Evolutionary conservation across 2,797 vertebrate genomes (phyloP).

Genomic region (Takifugu rubripes): DNA sequence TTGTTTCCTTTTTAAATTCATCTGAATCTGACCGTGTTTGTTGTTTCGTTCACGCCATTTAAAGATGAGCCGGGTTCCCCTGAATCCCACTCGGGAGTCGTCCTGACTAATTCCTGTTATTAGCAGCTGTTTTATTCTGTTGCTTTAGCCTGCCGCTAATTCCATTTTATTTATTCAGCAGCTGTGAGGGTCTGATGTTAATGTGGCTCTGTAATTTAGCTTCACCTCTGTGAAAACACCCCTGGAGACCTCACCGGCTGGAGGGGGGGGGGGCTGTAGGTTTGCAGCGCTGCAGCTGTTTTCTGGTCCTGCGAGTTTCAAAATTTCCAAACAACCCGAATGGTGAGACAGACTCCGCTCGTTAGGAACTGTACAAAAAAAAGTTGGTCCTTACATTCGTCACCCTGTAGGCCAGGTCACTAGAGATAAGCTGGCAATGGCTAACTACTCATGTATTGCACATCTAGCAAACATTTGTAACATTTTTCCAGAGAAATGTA

Average conservation of each 20-base stretch:
- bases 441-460: constrained; percentile 77
- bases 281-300: constrained; percentile 16
- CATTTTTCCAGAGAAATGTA: constrained; percentile 70
- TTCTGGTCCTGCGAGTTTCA: constrained; percentile 1
- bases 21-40: too few relatives aligned
- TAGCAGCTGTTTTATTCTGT: too few relatives aligned
- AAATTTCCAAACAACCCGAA: constrained; percentile 50
- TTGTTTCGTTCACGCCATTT: too few relatives aligned
- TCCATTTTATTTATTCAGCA: too few relatives aligned
- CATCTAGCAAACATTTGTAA: constrained; percentile 77
- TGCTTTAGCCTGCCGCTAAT: too few relatives aligned
- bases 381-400: constrained; percentile 53
- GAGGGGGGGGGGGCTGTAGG: background rate
- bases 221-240: background rate
- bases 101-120: too few relatives aligned
- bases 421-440: constrained; percentile 53
- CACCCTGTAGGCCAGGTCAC: constrained; percentile 54
- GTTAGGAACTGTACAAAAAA: constrained; percentile 39
- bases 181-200: too few relatives aligned
- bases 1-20: too few relatives aligned
- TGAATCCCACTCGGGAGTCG: background rate
- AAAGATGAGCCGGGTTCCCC: background rate
- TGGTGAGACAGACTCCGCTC: constrained; percentile 38
- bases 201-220: too few relatives aligned
- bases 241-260: constrained; percentile 14